phyloP scores from a whole-genome alignment of 2,888 invertebrate species.

The Notodromas monacha region DNA sequence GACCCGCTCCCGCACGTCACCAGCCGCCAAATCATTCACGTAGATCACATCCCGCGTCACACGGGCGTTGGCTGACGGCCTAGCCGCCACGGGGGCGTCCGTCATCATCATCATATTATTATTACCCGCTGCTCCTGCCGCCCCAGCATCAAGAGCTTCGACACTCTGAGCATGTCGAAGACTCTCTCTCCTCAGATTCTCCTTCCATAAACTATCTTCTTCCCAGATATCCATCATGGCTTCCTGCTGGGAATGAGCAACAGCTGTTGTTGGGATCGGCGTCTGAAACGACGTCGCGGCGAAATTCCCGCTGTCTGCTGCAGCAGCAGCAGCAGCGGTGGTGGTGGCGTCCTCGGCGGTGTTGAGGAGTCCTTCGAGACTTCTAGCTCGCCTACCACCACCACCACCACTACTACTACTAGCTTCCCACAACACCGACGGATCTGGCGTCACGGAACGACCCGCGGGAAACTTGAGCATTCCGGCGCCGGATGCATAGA shows the following conservation, averaged over 20 bases:
- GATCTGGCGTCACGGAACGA: slow-evolving; percentile 5
- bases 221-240: slow-evolving; percentile 35
- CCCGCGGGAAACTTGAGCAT: not conserved
- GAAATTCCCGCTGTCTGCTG: no score
- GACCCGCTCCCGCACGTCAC: not conserved
- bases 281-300: no score
- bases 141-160: slow-evolving; percentile 35
- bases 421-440: not conserved
- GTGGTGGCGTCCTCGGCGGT: slow-evolving; percentile 14
- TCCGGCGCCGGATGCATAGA: slow-evolving; percentile 26
- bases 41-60: not conserved
- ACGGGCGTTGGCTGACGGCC: not conserved
- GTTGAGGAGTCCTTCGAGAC: slow-evolving; percentile 25
- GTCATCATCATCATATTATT: no score
- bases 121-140: slow-evolving; percentile 5
- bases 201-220: slow-evolving; percentile 45
- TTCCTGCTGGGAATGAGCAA: not conserved
- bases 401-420: not conserved
- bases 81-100: not conserved
- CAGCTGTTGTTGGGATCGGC: no score
- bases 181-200: slow-evolving; percentile 39
- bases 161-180: slow-evolving; percentile 46
- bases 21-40: not conserved
- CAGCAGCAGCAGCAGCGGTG: no score
- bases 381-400: slow-evolving; percentile 20